Base-by-base conservation (phyloP, 2,888 invertebrate genomes). In the Fabriciana adippe region DNA sequence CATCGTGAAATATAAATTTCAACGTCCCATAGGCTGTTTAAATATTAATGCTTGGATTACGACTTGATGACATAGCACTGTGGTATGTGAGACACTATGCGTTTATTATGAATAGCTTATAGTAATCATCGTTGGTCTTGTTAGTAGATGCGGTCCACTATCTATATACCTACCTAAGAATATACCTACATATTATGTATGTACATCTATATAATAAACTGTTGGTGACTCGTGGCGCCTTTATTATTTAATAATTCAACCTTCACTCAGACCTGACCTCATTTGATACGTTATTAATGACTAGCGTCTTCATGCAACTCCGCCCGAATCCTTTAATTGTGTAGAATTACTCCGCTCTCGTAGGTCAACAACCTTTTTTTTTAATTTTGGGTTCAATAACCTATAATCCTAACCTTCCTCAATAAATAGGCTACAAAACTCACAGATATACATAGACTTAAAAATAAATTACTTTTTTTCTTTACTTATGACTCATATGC, bases 171-270 rank as follows among this genome's bases (percentile, higher is more conserved):
- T 26, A 26, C 26, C 26, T 26, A 26, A 26, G 4, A 4, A 26
- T 26, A 26, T 4, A 26, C 26, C 4, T 26, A 26, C 26, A 3
- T 26, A 26, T 0, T 26, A 26, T 0, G 4, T 26, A 0, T 26
- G 4, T 0, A 26, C 26, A 26, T 26, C 26, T 26, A 26, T 26
- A 26, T 26, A 26, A 26, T 26, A 26, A 26, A 26, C 26, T 26
- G 26, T 3, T 26, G 26, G 4, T 26, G 26, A 54, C 60, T 64
- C 65, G 61, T 57, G 67, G 63, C 53, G 59, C 56, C 48, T 47
- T 41, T 62, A 61, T 64, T 53, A 55, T 66, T 75, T 67, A 74
- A 74, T 73, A 72, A 72, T 75, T 75, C 72, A 75, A 56, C 41
- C 66, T 47, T 63, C 59, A 70, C 62, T 54, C 47, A 35, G 54